These are phyloP conservation scores for Sebastolobus alascanus DNA, from an alignment of 2,797 vertebrate species.

Conservation along the genomic window DNA sequence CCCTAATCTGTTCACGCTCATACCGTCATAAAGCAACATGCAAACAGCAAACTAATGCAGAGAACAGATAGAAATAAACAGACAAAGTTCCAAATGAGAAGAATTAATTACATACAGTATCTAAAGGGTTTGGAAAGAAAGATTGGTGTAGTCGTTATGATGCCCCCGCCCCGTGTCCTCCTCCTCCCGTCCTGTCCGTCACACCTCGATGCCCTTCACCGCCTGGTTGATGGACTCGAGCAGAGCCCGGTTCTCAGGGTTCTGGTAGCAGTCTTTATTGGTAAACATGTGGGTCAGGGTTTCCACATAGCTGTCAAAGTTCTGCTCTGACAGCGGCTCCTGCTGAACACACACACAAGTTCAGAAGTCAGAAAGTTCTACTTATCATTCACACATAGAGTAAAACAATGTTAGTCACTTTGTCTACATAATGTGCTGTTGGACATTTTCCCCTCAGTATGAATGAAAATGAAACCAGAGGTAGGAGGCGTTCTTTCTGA, in stretches of 20 bases:
- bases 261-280: conserved; percentile 98
- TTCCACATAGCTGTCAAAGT: conserved; percentile 96
- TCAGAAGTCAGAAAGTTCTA: neutral
- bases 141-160: conserved; percentile 57
- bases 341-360: conserved; percentile 74
- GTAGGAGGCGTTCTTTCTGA: neutral
- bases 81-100: conserved; percentile 69
- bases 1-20: conserved; percentile 54
- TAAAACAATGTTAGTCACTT: neutral
- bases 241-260: conserved; percentile 96
- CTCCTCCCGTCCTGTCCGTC: conserved; percentile 57
- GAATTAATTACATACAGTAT: conserved; percentile 62
- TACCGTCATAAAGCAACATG: conserved; percentile 76
- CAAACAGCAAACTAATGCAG: conserved; percentile 76
- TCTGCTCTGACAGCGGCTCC: conserved; percentile 97
- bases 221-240: conserved; percentile 99
- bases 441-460: neutral
- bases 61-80: conserved; percentile 57
- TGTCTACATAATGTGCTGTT: neutral
- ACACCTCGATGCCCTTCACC: conserved; percentile 98
- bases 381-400: neutral
- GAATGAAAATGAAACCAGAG: neutral
- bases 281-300: conserved; percentile 98
- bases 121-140: conserved; percentile 61
- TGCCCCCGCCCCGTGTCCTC: conserved; percentile 39